A percentile compares a stretch with the other conserved stretches of the same genome.
Evolutionary conservation across 2,113 vertebrate genomes (phyloP).

Genomic region (Prietella phreatophila): DNA sequence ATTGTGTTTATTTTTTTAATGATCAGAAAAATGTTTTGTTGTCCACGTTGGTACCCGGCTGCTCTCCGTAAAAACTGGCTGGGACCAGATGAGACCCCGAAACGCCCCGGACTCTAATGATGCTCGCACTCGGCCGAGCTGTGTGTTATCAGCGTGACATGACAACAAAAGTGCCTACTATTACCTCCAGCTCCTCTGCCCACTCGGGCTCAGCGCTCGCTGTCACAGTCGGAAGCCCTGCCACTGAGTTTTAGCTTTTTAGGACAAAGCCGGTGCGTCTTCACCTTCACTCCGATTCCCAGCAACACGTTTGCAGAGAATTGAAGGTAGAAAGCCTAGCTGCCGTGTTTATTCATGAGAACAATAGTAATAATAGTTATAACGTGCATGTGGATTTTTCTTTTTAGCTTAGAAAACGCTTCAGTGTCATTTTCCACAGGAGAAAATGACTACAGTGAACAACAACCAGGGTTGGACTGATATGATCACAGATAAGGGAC

Average conservation of each 20-base stretch:
- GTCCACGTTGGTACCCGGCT: background rate
- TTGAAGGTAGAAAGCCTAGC: background rate
- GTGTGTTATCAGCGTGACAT: slow-evolving; percentile 48
- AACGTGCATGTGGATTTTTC: background rate
- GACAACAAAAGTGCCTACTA: slow-evolving; percentile 49
- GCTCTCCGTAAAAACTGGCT: slow-evolving; percentile 8
- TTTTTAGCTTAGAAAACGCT: no score
- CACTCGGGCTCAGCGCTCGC: slow-evolving; percentile 36
- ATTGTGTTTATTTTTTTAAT: background rate
- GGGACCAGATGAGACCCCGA: slow-evolving; percentile 16
- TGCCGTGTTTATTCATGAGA: background rate
- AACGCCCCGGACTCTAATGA: slow-evolving; percentile 34
- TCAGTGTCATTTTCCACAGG: background rate
- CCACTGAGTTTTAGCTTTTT: slow-evolving; percentile 8
- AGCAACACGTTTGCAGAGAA: background rate
- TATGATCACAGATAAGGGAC: background rate
- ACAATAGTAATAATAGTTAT: background rate
- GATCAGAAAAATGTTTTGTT: background rate
- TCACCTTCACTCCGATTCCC: slow-evolving; percentile 8
- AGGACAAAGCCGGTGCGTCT: slow-evolving; percentile 32
- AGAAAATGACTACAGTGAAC: background rate
- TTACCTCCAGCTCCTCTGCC: slow-evolving; percentile 39
- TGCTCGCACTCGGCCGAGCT: slow-evolving; percentile 19
- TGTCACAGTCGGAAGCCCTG: slow-evolving; percentile 30
- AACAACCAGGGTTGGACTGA: background rate